Conservation (phyloP, 2,888 invertebrate species). For the Cenopis cana region DNA sequence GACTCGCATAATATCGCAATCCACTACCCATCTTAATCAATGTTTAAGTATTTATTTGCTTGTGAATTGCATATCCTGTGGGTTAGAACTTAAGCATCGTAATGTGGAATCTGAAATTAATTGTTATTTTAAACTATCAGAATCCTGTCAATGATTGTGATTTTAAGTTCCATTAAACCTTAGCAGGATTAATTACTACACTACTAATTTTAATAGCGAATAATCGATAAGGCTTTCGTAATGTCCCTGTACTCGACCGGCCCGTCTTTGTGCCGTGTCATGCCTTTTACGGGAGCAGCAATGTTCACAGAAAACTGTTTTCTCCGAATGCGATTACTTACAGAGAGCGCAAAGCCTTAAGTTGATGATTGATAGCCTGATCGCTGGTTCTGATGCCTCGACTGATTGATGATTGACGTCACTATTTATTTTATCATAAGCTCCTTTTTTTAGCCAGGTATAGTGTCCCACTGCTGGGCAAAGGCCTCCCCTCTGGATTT, state of each 20-base stretch:
- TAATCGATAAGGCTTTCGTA: background rate
- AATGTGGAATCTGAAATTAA: background rate
- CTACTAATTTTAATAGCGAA: background rate
- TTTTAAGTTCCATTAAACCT: background rate
- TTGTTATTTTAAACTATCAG: background rate
- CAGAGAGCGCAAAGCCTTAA: background rate
- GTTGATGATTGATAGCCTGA: background rate
- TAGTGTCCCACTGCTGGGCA: no score
- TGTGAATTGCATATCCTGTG: background rate
- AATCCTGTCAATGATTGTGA: background rate
- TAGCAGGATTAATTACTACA: background rate
- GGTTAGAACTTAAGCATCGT: background rate
- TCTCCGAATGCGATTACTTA: constrained; percentile 1
- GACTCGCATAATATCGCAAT: background rate
- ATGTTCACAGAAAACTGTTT: background rate
- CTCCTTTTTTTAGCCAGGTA: no score
- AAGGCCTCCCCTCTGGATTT: no score
- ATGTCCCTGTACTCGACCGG: background rate
- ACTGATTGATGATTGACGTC: background rate
- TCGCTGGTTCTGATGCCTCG: background rate
- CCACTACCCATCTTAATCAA: background rate
- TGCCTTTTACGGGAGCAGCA: background rate
- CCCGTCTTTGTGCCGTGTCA: background rate
- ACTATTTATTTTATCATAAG: background rate
- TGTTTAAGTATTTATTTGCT: background rate